Base-by-base conservation (phyloP, 1,140 invertebrate genomes). In the Trissolcus basalis region DNA sequence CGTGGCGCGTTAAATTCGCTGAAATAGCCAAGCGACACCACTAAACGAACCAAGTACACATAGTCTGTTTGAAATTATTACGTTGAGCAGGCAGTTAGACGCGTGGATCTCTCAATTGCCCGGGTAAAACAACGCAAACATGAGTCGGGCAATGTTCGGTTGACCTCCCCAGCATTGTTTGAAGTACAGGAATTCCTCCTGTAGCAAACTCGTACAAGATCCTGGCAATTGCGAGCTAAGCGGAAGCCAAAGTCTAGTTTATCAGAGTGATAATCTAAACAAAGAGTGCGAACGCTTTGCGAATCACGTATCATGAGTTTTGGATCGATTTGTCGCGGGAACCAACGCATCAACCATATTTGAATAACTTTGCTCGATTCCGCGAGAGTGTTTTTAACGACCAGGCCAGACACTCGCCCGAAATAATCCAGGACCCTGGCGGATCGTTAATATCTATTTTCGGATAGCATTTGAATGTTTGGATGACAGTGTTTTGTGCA, bases 101-200 rank as follows among this genome's bases (percentile, higher is more conserved):
- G 44, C 55, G 60, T 35, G 50, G 49, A 73, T 73, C 61, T 73
- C 70, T 65, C 60, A 73, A 65, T 73, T 73, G 70, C 55, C 43
- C 44, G 27, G 44, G 48, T 60, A 32, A 73, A 65, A 60, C 55
- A 47, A 60, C 54, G 43, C 50, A 14, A 65, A 55, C 60, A 49
- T 54, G 70, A 60, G 55, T 60, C 49, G 27, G 49, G 13, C 16
- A 65, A 73, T 65, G 61, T 50, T 65, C 44, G 61, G 60, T 73
- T 73, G 55, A 73, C 70, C 70, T 60, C 54, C 33, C 50, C 32
- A 65, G 61, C 48, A 60, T 73, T 73, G 70, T 65, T 65, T 47
- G 53, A 65, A 65, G 60, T 65, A 65, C 70, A 73, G 61, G 55
- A 73, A 73, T 73, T 65, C 61, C 61, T 73, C 11, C 49, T 49